phyloP scores from a whole-genome alignment of 2,113 vertebrate genomes.

The Crotophaga sulcirostris region DNA sequence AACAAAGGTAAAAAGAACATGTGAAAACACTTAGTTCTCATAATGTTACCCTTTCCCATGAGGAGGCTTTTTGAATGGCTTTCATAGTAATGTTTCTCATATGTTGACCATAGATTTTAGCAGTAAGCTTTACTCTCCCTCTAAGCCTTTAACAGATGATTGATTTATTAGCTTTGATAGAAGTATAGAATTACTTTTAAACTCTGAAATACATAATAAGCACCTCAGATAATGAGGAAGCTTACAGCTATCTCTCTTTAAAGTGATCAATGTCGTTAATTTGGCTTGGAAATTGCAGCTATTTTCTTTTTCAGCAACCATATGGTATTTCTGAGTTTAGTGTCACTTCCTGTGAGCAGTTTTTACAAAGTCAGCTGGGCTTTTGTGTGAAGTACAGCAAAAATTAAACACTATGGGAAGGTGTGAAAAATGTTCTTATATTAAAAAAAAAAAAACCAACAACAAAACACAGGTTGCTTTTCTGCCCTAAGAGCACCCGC shows the following conservation, averaged over 20 bases:
- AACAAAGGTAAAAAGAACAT: slow-evolving; percentile 67
- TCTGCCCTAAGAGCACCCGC: not conserved
- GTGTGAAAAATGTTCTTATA: slow-evolving; percentile 7
- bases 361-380: slow-evolving; percentile 40
- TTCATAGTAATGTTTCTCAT: slow-evolving; percentile 66
- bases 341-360: slow-evolving; percentile 37
- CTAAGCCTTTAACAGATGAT: slow-evolving; percentile 45
- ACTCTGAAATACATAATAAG: slow-evolving; percentile 53
- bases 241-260: slow-evolving; percentile 27
- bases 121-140: slow-evolving; percentile 17
- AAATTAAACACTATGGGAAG: slow-evolving; percentile 22
- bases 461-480: not conserved
- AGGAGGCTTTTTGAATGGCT: slow-evolving; percentile 44
- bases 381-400: slow-evolving; percentile 33
- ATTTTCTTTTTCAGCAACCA: slow-evolving; percentile 1
- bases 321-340: slow-evolving; percentile 51
- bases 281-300: slow-evolving; percentile 13
- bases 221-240: slow-evolving; percentile 33
- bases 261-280: slow-evolving; percentile 36
- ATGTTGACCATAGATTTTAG: slow-evolving; percentile 50
- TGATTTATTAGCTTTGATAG: slow-evolving; percentile 50
- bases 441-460: not conserved
- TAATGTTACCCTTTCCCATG: slow-evolving; percentile 60
- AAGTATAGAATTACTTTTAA: slow-evolving; percentile 36
- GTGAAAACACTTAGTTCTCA: slow-evolving; percentile 66